phyloP scores from a whole-genome alignment of 1,140 invertebrate species.

The Battus philenor region DNA sequence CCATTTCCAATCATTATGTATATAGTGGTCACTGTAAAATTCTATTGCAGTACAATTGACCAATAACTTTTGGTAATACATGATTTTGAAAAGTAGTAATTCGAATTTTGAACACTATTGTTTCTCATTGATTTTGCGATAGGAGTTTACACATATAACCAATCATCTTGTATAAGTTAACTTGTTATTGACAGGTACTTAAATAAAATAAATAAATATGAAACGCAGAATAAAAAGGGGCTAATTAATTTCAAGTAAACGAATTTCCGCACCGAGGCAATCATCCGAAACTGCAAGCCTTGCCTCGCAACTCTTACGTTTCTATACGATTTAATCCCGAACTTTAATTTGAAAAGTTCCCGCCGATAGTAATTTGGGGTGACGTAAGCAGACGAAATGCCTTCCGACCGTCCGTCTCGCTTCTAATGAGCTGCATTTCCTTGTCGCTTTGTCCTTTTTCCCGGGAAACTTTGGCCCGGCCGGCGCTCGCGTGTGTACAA shows the following conservation, averaged over 20 bases:
- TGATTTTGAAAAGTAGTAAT: too few species aligned
- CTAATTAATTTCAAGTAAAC: not conserved
- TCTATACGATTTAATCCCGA: conserved; percentile 24
- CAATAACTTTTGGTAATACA: too few species aligned
- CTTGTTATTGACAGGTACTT: too few species aligned
- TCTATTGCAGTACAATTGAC: too few species aligned
- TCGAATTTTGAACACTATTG: too few species aligned
- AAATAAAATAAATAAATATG: too few species aligned
- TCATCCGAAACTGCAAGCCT: conserved; percentile 1
- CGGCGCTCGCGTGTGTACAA: not conserved
- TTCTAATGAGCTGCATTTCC: conserved; percentile 36
- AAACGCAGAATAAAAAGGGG: too few species aligned
- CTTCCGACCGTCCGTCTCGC: conserved; percentile 34
- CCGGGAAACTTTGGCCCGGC: conserved; percentile 20
- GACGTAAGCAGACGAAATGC: conserved; percentile 34
- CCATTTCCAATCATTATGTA: too few species aligned
- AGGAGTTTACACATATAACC: too few species aligned
- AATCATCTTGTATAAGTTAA: too few species aligned
- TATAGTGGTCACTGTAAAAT: too few species aligned
- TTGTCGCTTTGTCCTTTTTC: conserved; percentile 26
- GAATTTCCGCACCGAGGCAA: conserved; percentile 3
- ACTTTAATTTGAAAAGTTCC: conserved; percentile 49
- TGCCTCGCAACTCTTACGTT: conserved; percentile 21
- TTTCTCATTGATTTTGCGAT: too few species aligned
- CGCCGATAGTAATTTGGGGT: conserved; percentile 37